Evolutionary conservation across 2,113 vertebrate species (phyloP), one percentile per base, ranked within the genome.

Genomic region (Chamaea fasciata): DNA sequence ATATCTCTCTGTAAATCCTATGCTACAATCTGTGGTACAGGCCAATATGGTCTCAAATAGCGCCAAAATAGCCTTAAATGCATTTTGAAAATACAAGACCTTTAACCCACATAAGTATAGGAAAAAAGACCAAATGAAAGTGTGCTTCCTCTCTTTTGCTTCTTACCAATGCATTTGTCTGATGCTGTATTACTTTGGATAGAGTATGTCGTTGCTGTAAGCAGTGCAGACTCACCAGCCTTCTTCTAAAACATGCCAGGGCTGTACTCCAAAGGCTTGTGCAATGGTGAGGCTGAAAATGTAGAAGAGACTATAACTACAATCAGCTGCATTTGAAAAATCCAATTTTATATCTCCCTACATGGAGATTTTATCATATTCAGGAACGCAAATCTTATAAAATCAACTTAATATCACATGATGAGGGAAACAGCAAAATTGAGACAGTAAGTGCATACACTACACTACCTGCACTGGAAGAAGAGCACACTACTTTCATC

Each of bases 1-100:
- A 9, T 60, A 11, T 23, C 18, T 53, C 37, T 64, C 47, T 0
- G 0, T 27, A 57, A 62, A 10, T 59, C 20, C 22, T 46, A 2
- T 30, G 4, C 5, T 42, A 28, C 7, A 33, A 13, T 53, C n/a
- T 73, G 10, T 13, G 13, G 22, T 27, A 5, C 26, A 73, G 31
- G 78, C 12, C 8, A 81, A 35, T 11, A 23, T 12, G 8, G 7
- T 65, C 17, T n/a, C 23, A 86, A 44, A 56, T 14, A 52, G 60
- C 16, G 60, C 16, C 27, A 60, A 69, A 89, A 80, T 17, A 42
- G 8, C 59, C 7, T 9, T 16, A 33, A 57, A 6, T 8, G 9
- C 9, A 23, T 75, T 84, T 47, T 53, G 42, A 74, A 94, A 89
- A 63, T 63, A 20, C 2, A 60, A 46, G 16, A 39, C 42, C 16